Conservation (phyloP, 1,140 invertebrate genomes). For the Saxidomus purpurata region DNA sequence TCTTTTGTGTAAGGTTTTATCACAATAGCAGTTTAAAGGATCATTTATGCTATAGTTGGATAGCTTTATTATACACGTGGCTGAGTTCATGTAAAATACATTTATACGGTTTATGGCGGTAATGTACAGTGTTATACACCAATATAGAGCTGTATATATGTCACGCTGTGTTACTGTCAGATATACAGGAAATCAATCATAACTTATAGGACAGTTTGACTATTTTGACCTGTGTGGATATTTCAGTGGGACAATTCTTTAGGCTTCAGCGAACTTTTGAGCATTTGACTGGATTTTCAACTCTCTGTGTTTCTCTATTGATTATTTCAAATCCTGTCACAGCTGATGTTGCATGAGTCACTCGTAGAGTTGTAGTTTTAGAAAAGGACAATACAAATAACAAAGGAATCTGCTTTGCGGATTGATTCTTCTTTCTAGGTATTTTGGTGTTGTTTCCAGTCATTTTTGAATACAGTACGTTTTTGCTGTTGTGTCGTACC, state of each 20-base stretch:
- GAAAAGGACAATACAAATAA: neutral
- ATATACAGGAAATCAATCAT: neutral
- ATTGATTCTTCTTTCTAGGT: neutral
- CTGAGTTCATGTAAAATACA: neutral
- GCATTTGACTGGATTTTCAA: neutral
- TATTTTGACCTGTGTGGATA: neutral
- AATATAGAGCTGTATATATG: neutral
- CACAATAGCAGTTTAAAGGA: constrained; percentile 3
- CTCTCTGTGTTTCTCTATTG: neutral
- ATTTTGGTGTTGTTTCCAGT: neutral
- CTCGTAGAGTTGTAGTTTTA: neutral
- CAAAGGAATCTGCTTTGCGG: neutral
- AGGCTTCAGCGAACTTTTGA: neutral
- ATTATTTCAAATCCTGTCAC: constrained; percentile 8
- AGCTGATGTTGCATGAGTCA: constrained; percentile 5
- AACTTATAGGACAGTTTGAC: neutral
- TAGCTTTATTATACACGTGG: neutral
- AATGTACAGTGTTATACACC: neutral
- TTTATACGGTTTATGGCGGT: constrained; percentile 6
- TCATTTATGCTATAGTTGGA: neutral
- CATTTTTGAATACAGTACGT: too few relatives aligned
- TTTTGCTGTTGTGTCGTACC: neutral
- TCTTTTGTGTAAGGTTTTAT: neutral
- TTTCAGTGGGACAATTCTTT: neutral
- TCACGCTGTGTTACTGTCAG: neutral